Conservation (phyloP, 1,140 invertebrate species). For the Drosophila nikananu region DNA sequence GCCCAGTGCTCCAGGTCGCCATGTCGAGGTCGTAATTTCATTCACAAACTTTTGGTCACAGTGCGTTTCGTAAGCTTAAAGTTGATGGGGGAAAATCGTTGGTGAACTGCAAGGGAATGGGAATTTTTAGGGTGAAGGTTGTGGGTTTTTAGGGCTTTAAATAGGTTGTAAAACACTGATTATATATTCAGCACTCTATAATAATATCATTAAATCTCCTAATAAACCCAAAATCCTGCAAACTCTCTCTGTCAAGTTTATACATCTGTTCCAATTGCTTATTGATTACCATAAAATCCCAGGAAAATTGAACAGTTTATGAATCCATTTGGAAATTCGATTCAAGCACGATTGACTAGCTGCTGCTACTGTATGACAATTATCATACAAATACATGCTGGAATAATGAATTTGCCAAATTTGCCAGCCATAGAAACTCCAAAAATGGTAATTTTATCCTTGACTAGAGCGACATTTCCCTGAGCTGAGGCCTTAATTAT, state of each 20-base stretch:
- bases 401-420: slow-evolving; percentile 17
- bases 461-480: slow-evolving; percentile 5
- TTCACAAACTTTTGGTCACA: slow-evolving; percentile 50
- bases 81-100: neutral
- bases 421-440: neutral
- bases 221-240: neutral
- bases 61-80: slow-evolving; percentile 34
- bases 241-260: neutral
- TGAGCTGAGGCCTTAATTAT: slow-evolving; percentile 18
- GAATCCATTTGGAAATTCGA: slow-evolving; percentile 7
- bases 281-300: slow-evolving; percentile 19
- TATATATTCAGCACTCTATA: neutral
- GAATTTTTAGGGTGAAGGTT: neutral
- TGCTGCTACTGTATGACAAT: neutral
- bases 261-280: neutral
- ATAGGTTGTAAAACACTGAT: neutral
- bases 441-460: slow-evolving; percentile 31
- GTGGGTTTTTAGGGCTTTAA: neutral
- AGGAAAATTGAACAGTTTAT: neutral
- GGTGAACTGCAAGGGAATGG: neutral
- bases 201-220: neutral
- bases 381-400: slow-evolving; percentile 9
- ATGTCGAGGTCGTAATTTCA: slow-evolving; percentile 47
- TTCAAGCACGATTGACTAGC: slow-evolving; percentile 11
- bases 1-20: slow-evolving; percentile 22